phyloP scores from a whole-genome alignment of 2,113 vertebrate genomes.

The Lates calcarifer region DNA sequence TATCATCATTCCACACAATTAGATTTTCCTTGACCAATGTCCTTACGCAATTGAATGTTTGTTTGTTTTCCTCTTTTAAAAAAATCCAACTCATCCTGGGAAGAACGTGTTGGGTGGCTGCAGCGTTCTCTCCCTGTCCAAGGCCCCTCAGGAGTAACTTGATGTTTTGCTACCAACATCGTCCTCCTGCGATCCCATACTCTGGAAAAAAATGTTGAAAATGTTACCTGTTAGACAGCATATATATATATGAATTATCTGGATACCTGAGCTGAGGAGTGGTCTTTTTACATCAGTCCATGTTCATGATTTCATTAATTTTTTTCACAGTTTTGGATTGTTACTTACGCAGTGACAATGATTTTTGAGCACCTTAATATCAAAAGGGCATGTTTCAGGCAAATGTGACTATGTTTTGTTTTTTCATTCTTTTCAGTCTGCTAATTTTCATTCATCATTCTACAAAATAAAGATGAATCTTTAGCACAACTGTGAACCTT shows the following conservation, averaged over 20 bases:
- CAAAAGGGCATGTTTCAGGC: too few species aligned
- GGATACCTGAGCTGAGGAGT: too few species aligned
- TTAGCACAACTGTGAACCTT: not conserved
- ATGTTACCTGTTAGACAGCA: not conserved
- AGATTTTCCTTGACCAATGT: conserved; percentile 85
- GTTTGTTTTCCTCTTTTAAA: conserved; percentile 79
- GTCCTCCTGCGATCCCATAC: conserved; percentile 99
- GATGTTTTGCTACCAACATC: conserved; percentile 99
- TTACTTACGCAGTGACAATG: not conserved
- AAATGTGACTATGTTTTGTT: too few species aligned
- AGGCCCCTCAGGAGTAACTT: conserved; percentile 94
- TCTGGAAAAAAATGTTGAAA: conserved; percentile 80
- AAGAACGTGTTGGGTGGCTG: conserved; percentile 72
- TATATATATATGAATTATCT: not conserved
- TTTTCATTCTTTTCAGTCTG: not conserved
- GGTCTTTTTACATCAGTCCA: too few species aligned
- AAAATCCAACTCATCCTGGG: conserved; percentile 79
- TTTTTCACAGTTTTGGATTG: not conserved
- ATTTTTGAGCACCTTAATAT: too few species aligned
- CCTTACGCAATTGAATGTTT: conserved; percentile 83
- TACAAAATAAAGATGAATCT: not conserved
- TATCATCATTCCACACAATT: conserved; percentile 81
- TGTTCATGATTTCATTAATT: not conserved
- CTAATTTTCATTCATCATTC: not conserved
- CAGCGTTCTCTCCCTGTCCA: conserved; percentile 66